Evolutionary conservation across 2,113 vertebrate species (phyloP).

Genomic region (Chaetura pelagica): DNA sequence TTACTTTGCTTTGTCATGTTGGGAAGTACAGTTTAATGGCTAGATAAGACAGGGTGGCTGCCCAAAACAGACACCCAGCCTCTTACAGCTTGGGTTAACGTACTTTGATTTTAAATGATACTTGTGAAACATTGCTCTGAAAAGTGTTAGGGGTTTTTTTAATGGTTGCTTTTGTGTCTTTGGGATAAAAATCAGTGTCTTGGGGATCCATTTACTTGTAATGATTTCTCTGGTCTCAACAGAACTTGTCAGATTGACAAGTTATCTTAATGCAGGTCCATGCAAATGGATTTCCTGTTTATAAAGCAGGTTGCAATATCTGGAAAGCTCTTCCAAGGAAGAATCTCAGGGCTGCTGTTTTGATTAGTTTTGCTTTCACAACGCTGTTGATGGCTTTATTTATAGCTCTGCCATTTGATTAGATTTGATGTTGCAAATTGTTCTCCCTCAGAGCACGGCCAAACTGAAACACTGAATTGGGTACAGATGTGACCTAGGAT

Average conservation of each 20-base stretch:
- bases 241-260: background rate
- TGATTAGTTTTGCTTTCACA: slow-evolving; percentile 28
- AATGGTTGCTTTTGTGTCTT: background rate
- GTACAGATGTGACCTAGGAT: background rate
- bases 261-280: background rate
- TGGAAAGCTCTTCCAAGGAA: background rate
- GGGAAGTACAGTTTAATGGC: background rate
- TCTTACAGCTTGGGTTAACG: background rate
- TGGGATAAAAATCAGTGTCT: background rate
- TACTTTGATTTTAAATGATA: background rate
- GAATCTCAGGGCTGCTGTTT: background rate
- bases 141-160: background rate
- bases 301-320: background rate
- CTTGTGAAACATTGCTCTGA: background rate
- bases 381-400: background rate
- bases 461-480: background rate
- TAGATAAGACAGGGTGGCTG: background rate
- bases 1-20: background rate
- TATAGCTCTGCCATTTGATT: background rate
- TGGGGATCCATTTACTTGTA: background rate
- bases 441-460: background rate
- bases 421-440: background rate
- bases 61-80: background rate
- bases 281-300: slow-evolving; percentile 35
- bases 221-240: background rate